Percentiles rank a stretch among this genome's conserved stretches.
These are phyloP conservation scores for Megaceryle torquata DNA, from an alignment of 2,113 vertebrate genomes.

Conservation along the genomic window DNA sequence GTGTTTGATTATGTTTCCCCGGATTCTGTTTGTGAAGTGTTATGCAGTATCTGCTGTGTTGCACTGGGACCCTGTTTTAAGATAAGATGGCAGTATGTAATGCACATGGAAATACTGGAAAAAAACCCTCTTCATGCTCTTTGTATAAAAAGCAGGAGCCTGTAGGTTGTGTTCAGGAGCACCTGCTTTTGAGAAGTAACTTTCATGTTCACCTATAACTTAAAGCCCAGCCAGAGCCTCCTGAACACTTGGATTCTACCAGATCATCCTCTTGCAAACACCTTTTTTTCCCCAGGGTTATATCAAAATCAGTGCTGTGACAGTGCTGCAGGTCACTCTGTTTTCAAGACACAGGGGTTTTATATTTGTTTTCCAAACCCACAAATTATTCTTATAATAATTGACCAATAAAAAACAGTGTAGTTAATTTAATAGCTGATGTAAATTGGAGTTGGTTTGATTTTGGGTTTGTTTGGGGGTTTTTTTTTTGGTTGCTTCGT, in stretches of 20 bases:
- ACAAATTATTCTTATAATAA: background rate
- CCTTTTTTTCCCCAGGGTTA: background rate
- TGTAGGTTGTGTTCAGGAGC: background rate
- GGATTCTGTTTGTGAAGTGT: background rate
- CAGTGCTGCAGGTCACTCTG: background rate
- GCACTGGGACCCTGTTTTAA: background rate
- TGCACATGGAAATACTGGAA: too few species aligned
- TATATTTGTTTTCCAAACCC: background rate
- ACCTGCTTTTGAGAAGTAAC: background rate
- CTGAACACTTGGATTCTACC: background rate
- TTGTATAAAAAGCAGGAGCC: background rate
- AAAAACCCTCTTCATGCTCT: background rate
- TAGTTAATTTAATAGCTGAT: background rate
- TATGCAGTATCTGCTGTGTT: background rate
- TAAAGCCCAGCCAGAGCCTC: background rate
- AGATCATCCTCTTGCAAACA: background rate
- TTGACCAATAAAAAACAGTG: background rate
- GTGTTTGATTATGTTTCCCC: background rate
- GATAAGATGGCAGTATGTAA: background rate
- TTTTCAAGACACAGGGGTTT: background rate
- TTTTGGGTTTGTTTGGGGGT: background rate
- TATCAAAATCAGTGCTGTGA: background rate
- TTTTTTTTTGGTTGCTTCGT: background rate
- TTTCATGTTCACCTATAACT: background rate
- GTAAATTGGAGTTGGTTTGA: background rate